Percentiles rank a stretch among this genome's conserved stretches.
Evolutionary conservation across 2,797 vertebrate genomes (phyloP).

Genomic region (Alauda arvensis): DNA sequence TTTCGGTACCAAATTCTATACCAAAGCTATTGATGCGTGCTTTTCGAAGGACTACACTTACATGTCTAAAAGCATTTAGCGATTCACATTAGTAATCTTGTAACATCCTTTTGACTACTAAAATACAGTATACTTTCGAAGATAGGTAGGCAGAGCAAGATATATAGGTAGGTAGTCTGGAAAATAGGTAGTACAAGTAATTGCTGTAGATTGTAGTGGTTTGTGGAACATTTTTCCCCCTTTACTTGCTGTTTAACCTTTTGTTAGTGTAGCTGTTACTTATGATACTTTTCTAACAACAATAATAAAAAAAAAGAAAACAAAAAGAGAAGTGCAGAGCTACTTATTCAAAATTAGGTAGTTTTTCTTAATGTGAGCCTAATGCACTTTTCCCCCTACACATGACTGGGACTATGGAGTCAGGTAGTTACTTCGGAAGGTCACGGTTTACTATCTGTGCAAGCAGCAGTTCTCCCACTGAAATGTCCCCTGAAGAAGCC

Average conservation of each 20-base stretch:
- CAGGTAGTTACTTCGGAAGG: constrained; percentile 67
- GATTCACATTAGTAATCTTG: constrained; percentile 57
- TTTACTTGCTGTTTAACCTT: not conserved
- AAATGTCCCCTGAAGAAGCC: constrained; percentile 26
- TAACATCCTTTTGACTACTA: constrained; percentile 43
- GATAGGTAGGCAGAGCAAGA: constrained; percentile 70
- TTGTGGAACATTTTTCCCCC: not conserved
- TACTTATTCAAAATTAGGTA: constrained; percentile 72
- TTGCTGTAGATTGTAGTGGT: constrained; percentile 66
- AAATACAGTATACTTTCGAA: constrained; percentile 63
- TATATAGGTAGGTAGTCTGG: constrained; percentile 79
- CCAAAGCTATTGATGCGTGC: constrained; percentile 50
- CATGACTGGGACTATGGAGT: constrained; percentile 29
- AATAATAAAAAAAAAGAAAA: not conserved
- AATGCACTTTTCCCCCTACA: constrained; percentile 59
- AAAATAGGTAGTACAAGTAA: constrained; percentile 72
- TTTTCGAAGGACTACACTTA: constrained; percentile 38
- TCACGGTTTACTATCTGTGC: constrained; percentile 46
- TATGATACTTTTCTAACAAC: constrained; percentile 24
- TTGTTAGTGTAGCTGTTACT: constrained; percentile 40
- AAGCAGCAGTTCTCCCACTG: constrained; percentile 44
- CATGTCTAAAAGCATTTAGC: constrained; percentile 45
- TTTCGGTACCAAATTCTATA: constrained; percentile 65
- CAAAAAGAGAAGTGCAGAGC: constrained; percentile 50
- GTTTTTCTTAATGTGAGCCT: constrained; percentile 65